Conservation (phyloP, 2,797 vertebrate genomes). For the Ctenopoma kingsleyae region DNA sequence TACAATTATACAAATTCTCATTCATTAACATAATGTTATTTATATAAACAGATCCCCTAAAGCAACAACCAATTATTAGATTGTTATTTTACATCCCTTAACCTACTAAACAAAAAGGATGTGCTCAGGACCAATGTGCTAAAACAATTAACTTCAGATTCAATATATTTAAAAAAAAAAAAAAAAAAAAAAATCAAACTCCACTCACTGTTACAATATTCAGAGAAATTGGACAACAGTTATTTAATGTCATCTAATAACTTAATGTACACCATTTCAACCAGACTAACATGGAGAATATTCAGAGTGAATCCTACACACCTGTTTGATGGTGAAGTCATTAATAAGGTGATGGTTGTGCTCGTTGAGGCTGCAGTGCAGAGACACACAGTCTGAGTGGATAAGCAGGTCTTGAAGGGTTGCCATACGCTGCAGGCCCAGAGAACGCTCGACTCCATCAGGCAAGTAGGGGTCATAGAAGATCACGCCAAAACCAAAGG, state of each 20-base stretch:
- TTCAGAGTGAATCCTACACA: slow-evolving; percentile 36
- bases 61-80: no score
- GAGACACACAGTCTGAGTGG: slow-evolving; percentile 92
- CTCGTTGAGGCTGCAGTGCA: slow-evolving; percentile 94
- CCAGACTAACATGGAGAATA: not conserved
- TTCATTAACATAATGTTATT: not conserved
- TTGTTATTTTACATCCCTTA: not conserved
- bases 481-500: slow-evolving; percentile 92
- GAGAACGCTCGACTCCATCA: slow-evolving; percentile 91
- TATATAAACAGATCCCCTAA: not conserved
- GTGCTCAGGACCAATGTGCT: not conserved
- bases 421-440: slow-evolving; percentile 91
- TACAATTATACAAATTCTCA: not conserved
- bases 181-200: no score
- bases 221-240: not conserved
- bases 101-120: not conserved
- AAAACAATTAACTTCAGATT: not conserved
- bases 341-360: slow-evolving; percentile 96
- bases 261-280: not conserved
- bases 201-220: not conserved
- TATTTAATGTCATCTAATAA: no score
- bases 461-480: slow-evolving; percentile 93
- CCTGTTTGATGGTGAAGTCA: slow-evolving; percentile 96
- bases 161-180: no score
- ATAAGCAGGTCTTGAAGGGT: slow-evolving; percentile 93